Conservation (phyloP, 2,113 vertebrate genomes). For the Microcebus murinus region DNA sequence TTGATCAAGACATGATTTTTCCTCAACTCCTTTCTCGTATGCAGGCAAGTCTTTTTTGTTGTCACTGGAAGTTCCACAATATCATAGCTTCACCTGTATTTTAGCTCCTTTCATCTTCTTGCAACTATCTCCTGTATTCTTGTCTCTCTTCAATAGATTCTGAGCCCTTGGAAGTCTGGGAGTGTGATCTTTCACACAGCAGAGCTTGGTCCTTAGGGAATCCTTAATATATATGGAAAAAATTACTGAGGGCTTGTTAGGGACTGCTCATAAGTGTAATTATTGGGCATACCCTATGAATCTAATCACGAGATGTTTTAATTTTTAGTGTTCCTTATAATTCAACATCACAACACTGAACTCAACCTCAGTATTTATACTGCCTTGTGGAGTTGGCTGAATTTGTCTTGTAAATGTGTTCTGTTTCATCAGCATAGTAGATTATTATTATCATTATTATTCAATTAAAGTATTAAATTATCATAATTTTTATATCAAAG, state of each 20-base stretch:
- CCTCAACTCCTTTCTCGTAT: not conserved
- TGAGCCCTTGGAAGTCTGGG: not conserved
- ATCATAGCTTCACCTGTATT: not conserved
- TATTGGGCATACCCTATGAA: not conserved
- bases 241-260: not conserved
- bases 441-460: not conserved
- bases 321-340: not conserved
- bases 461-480: not conserved
- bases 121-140: not conserved
- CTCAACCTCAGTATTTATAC: not conserved
- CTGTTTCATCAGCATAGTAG: not conserved
- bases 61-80: rapidly evolving
- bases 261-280: not conserved
- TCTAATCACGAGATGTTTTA: not conserved
- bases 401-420: not conserved
- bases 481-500: not conserved
- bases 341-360: not conserved
- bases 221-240: not conserved
- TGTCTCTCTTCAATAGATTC: not conserved
- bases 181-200: not conserved
- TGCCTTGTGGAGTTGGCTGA: not conserved
- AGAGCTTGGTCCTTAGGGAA: not conserved
- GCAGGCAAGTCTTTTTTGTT: not conserved
- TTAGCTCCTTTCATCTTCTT: not conserved
- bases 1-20: not conserved